Percentiles rank a stretch among this genome's conserved stretches.
These are phyloP conservation scores for Zaprionus davidi DNA, from an alignment of 1,140 invertebrate species.

Conservation along the genomic window DNA sequence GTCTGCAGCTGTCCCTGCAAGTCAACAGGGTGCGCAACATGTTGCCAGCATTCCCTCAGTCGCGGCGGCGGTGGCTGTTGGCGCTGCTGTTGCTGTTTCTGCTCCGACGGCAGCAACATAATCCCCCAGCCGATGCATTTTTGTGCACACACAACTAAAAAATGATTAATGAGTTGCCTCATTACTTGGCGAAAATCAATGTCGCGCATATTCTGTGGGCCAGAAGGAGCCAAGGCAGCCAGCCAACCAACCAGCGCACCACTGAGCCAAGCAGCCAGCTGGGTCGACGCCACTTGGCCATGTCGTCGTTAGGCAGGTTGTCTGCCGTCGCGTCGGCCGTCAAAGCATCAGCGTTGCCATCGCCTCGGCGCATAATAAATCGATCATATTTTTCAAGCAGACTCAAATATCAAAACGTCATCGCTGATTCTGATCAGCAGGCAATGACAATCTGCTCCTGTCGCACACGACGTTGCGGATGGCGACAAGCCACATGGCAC, in stretches of 20 bases:
- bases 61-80: slow-evolving; percentile 36
- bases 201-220: slow-evolving; percentile 70
- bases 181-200: slow-evolving; percentile 82
- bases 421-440: slow-evolving; percentile 60
- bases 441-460: slow-evolving; percentile 68
- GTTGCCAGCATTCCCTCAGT: slow-evolving; percentile 78
- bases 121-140: slow-evolving; percentile 60
- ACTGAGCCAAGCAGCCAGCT: slow-evolving; percentile 29
- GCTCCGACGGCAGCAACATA: slow-evolving; percentile 40
- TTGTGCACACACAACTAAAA: slow-evolving; percentile 59
- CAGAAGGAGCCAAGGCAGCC: slow-evolving; percentile 55
- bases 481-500: slow-evolving; percentile 8
- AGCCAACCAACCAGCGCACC: slow-evolving; percentile 31
- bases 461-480: slow-evolving; percentile 42
- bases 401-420: slow-evolving; percentile 71
- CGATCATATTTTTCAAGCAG: slow-evolving; percentile 74
- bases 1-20: slow-evolving; percentile 58
- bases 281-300: slow-evolving; percentile 56
- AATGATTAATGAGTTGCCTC: slow-evolving; percentile 82
- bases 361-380: slow-evolving; percentile 75
- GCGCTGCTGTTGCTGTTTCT: slow-evolving; percentile 26
- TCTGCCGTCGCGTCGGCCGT: slow-evolving; percentile 22
- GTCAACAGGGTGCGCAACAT: slow-evolving; percentile 71
- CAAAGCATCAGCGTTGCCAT: slow-evolving; percentile 39
- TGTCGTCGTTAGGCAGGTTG: slow-evolving; percentile 33